Evolutionary conservation across 1,140 invertebrate species (phyloP).

Genomic region (Dreissena polymorpha): DNA sequence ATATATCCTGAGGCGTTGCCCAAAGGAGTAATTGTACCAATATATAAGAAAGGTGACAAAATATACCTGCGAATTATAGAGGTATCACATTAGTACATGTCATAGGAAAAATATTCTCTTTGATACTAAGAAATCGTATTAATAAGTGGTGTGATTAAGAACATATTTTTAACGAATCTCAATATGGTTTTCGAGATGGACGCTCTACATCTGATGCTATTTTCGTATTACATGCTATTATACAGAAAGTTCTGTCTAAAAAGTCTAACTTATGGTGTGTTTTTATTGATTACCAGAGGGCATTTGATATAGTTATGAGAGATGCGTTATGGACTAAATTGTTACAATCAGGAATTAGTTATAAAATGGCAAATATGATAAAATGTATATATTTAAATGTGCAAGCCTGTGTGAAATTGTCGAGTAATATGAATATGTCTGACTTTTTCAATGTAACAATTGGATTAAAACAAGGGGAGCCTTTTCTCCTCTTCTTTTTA

Average conservation of each 20-base stretch:
- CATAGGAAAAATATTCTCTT: slow-evolving; percentile 5
- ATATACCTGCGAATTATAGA: slow-evolving; percentile 37
- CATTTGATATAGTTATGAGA: slow-evolving; percentile 12
- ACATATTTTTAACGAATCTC: slow-evolving; percentile 10
- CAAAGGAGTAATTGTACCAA: too few species aligned
- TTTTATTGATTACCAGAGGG: background rate
- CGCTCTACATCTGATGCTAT: slow-evolving; percentile 14
- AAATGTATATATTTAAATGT: slow-evolving; percentile 2
- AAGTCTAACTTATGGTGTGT: background rate
- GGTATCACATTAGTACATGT: slow-evolving; percentile 13
- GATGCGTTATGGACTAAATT: slow-evolving; percentile 15
- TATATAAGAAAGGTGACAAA: too few species aligned
- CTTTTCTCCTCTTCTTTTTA: background rate
- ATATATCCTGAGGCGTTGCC: too few species aligned
- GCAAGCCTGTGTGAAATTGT: slow-evolving; percentile 14
- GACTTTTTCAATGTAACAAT: slow-evolving; percentile 10
- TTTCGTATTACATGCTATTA: slow-evolving; percentile 13
- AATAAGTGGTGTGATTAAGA: slow-evolving; percentile 22
- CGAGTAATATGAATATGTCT: slow-evolving; percentile 11
- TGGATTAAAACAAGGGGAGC: slow-evolving; percentile 6
- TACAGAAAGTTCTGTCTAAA: slow-evolving; percentile 6
- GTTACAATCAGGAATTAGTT: background rate
- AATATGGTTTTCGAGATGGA: background rate
- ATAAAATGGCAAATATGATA: too few species aligned
- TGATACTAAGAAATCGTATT: slow-evolving; percentile 6